Evolutionary conservation across 2,797 vertebrate genomes (phyloP).

Genomic region (Brotula barbata): DNA sequence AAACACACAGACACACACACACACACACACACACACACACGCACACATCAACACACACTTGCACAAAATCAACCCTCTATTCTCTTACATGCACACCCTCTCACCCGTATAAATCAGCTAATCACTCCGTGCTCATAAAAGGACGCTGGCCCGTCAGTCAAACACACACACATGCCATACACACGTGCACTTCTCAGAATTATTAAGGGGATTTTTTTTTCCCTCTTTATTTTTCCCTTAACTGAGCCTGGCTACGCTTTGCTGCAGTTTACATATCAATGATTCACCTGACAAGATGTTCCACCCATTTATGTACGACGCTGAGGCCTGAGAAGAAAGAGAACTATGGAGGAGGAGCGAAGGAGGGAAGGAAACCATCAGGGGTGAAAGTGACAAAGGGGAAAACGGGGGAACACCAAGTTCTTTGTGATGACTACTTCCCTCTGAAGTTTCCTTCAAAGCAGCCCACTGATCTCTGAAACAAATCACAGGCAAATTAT

Average conservation of each 20-base stretch:
- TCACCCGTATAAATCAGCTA: conserved; percentile 45
- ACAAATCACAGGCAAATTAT: neutral
- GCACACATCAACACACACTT: conserved; percentile 25
- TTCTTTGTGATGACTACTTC: conserved; percentile 10
- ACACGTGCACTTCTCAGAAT: neutral
- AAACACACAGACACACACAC: conserved; percentile 32
- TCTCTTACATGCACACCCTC: conserved; percentile 31
- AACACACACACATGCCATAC: neutral
- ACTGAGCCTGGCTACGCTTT: neutral
- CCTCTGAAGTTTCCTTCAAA: conserved; percentile 11
- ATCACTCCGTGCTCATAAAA: conserved; percentile 38
- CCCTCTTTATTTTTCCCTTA: conserved; percentile 1
- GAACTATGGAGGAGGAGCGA: conserved; percentile 4
- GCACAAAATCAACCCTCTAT: conserved; percentile 43
- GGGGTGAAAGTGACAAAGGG: neutral
- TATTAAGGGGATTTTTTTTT: conserved; percentile 24
- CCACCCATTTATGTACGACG: conserved; percentile 5
- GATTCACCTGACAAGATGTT: neutral
- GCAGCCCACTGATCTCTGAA: conserved; percentile 1
- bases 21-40: conserved; percentile 22
- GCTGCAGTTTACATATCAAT: neutral
- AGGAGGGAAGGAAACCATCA: neutral
- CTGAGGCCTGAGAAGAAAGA: conserved; percentile 10
- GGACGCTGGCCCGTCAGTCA: conserved; percentile 14
- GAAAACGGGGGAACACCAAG: neutral